Evolutionary conservation across 2,888 invertebrate species (phyloP), one percentile per base, ranked within the genome.

Genomic region (Pyrocoelia pectoralis): DNA sequence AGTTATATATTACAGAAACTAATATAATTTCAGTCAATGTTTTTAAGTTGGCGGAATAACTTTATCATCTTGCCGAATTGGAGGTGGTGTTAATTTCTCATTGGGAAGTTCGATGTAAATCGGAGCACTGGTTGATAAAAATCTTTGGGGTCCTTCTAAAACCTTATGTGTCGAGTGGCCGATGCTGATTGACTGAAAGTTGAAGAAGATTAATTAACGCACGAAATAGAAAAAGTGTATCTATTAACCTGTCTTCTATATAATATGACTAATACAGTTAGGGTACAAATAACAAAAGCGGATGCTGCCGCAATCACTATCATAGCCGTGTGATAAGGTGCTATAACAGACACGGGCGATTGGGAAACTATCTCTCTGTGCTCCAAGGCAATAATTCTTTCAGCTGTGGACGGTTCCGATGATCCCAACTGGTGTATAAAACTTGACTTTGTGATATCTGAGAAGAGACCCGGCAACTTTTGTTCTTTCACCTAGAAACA

Each of bases 261-360:
- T 10, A 93, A 81, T 85, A 92, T 88, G 1, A 93, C 85, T 10
- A 92, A 84, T 2, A 93, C 87, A 19, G 91, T 87, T 14, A 93
- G 83, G 14, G 92, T 88, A 76, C 91, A 91, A 76, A 93, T 91
- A 59, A 93, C 85, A 75, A 93, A 92, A 0, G 92, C 91, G 2
- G 92, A 92, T 5, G 89, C 89, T 0, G 91, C 91, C 17, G 90
- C 91, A 55, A 92, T 83, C 12, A 92, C 90, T 71, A 93, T 88
- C 14, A 92, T 84, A 41, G 91, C 91, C 9, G 92, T 88, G 76
- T 92, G 92, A 75, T 92, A 91, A 0, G 90, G 88, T 5, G 88
- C 87, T 18, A 89, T 84, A 19, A 88, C 84, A n/a, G 88, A 87
- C 9, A 88, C 87, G 2, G 87, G 87, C 12, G 87, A 87, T 73